These are phyloP conservation scores for Labeo catla DNA, from an alignment of 2,113 vertebrate species.

Conservation along the genomic window DNA sequence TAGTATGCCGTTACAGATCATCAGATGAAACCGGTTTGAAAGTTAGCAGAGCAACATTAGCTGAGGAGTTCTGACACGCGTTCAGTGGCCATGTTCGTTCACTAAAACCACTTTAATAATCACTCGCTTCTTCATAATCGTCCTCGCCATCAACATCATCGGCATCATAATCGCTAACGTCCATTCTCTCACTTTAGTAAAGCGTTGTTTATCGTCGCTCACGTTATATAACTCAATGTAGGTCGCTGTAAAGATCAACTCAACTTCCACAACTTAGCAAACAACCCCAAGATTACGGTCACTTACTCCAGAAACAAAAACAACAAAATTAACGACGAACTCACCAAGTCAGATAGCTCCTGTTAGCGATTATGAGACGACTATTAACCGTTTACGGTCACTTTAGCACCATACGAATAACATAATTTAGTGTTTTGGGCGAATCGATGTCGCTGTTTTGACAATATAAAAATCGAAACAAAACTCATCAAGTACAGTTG, in stretches of 20 bases:
- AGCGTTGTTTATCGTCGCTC: neutral
- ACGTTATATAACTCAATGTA: neutral
- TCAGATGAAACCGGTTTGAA: neutral
- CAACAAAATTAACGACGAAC: neutral
- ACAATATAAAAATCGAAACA: neutral
- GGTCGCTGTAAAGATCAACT: neutral
- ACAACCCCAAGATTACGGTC: neutral
- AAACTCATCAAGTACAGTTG: neutral
- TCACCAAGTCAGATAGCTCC: neutral
- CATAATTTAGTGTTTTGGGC: neutral
- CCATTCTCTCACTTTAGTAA: neutral
- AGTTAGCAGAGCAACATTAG: neutral
- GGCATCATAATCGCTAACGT: neutral
- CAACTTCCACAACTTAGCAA: conserved; percentile 8
- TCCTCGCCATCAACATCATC: neutral
- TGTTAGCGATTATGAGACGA: neutral
- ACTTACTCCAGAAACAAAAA: neutral
- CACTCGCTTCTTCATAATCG: neutral
- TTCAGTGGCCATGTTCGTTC: neutral
- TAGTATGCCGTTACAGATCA: neutral
- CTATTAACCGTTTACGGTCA: neutral
- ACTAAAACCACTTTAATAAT: neutral
- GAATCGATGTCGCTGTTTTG: conserved; percentile 1
- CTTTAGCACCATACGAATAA: neutral
- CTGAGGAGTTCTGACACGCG: neutral